These are phyloP conservation scores for Naja naja DNA, from an alignment of 2,113 vertebrate genomes.

Conservation along the genomic window DNA sequence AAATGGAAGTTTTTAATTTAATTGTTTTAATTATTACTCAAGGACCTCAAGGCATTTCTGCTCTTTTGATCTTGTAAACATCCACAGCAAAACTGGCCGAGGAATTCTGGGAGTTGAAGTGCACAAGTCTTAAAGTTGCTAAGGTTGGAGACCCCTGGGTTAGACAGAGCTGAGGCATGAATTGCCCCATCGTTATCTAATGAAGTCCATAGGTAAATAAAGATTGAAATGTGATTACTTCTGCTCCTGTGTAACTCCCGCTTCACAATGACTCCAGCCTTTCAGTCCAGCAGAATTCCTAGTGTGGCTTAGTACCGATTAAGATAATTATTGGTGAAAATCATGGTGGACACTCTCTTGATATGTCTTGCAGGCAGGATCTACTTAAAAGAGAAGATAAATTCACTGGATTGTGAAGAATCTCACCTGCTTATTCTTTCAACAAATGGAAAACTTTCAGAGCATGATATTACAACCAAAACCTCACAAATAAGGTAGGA, in stretches of 20 bases:
- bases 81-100: neutral
- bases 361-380: neutral
- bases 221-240: neutral
- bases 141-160: too few relatives aligned
- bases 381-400: accelerated
- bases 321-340: neutral
- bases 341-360: accelerated
- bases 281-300: neutral
- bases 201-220: neutral
- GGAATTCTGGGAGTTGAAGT: too few relatives aligned
- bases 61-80: neutral
- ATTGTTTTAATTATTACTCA: neutral
- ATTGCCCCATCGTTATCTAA: neutral
- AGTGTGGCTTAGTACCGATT: neutral
- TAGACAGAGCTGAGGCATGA: neutral
- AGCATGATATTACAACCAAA: conserved; percentile 13
- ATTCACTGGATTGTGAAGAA: conserved; percentile 22
- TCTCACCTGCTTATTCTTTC: conserved; percentile 24
- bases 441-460: neutral
- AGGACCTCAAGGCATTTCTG: neutral
- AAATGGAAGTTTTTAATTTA: too few relatives aligned
- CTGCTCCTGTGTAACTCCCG: neutral
- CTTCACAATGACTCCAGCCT: neutral
- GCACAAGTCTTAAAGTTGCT: too few relatives aligned
- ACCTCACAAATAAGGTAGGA: conserved; percentile 12